Conservation (phyloP, 2,888 invertebrate species). For the Leucania comma region DNA sequence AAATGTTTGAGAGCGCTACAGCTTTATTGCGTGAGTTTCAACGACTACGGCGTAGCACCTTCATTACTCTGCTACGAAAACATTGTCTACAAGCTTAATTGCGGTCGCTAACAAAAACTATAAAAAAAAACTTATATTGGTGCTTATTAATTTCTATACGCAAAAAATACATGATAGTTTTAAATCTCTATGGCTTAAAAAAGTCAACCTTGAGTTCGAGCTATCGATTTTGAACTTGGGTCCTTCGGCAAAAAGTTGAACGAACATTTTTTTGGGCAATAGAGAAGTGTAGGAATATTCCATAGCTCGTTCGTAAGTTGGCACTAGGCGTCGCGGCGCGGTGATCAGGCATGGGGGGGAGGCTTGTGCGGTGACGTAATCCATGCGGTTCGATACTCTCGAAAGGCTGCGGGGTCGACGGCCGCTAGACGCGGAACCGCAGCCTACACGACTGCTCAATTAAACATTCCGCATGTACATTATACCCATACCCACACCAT, state of each 20-base stretch:
- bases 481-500: slow-evolving; percentile 68
- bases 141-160: slow-evolving; percentile 35
- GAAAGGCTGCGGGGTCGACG: slow-evolving; percentile 87
- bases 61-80: slow-evolving; percentile 54
- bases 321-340: slow-evolving; percentile 67
- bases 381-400: slow-evolving; percentile 85
- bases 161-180: slow-evolving; percentile 38
- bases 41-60: slow-evolving; percentile 72
- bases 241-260: slow-evolving; percentile 56
- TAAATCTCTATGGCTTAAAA: slow-evolving; percentile 39
- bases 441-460: slow-evolving; percentile 87
- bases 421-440: slow-evolving; percentile 89
- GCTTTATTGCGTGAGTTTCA: slow-evolving; percentile 65
- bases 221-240: slow-evolving; percentile 40
- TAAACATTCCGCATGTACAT: slow-evolving; percentile 85
- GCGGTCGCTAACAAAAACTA: slow-evolving; percentile 31
- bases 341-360: slow-evolving; percentile 70
- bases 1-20: slow-evolving; percentile 71
- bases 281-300: slow-evolving; percentile 72
- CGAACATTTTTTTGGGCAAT: slow-evolving; percentile 66
- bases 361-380: slow-evolving; percentile 87
- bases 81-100: slow-evolving; percentile 32
- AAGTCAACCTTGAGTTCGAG: slow-evolving; percentile 47
- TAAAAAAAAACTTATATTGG: slow-evolving; percentile 13
- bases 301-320: slow-evolving; percentile 67